Evolutionary conservation across 2,888 invertebrate genomes (phyloP).

Genomic region (Aporophyla lueneburgensis): DNA sequence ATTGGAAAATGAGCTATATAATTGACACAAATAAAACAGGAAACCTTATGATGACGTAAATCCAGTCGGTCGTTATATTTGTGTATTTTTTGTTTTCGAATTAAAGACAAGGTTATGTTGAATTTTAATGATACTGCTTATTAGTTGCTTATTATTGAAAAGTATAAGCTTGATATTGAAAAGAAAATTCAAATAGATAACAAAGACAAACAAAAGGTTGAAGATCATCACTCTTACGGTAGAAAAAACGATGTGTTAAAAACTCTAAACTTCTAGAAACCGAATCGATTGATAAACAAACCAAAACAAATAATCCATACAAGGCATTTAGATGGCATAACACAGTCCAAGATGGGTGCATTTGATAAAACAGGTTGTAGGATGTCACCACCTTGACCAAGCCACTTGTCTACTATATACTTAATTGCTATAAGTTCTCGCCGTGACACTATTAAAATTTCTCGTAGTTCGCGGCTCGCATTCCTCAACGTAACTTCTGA

Average conservation of each 20-base stretch:
- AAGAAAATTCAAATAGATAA: not conserved
- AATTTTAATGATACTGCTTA: conserved; percentile 28
- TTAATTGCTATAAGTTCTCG: conserved; percentile 78
- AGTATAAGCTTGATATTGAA: not conserved
- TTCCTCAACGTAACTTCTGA: conserved; percentile 69
- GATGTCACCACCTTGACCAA: conserved; percentile 88
- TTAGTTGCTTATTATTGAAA: conserved; percentile 39
- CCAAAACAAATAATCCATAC: conserved; percentile 36
- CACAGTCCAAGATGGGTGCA: conserved; percentile 66
- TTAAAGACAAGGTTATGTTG: conserved; percentile 57
- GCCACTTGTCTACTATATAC: conserved; percentile 68
- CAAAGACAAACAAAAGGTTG: not conserved
- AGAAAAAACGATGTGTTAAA: not conserved
- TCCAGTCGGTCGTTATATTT: conserved; percentile 37
- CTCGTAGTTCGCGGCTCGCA: conserved; percentile 52
- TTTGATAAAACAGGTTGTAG: conserved; percentile 74
- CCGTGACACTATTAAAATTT: conserved; percentile 64
- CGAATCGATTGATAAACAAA: conserved; percentile 33
- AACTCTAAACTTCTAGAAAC: not conserved
- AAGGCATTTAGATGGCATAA: conserved; percentile 75
- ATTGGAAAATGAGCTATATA: conserved; percentile 63
- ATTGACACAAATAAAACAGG: conserved; percentile 66
- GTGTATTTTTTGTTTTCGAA: conserved; percentile 37
- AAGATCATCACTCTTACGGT: not conserved
- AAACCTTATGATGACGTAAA: conserved; percentile 60